Evolutionary conservation across 2,888 invertebrate species (phyloP), one percentile per base, ranked within the genome.

Genomic region (Aelia acuminata): DNA sequence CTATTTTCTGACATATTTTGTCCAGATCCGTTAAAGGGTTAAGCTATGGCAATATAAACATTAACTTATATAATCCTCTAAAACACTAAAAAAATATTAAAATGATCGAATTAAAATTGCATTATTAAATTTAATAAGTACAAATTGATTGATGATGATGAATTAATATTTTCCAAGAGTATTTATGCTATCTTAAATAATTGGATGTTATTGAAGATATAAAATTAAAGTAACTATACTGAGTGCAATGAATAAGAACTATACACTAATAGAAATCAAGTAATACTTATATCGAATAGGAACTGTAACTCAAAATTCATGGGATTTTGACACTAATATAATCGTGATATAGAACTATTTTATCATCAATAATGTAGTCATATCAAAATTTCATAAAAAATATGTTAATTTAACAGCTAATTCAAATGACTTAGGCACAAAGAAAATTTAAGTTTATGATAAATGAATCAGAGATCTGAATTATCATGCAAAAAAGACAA

Each of bases 221-320:
- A 26, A 26, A 57, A n/a, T 53, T 53, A 57, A 57, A 57, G 26
- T 26, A 26, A 57, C 57, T 57, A 57, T 13, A 4, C 57, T 13
- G 26, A 57, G 57, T 57, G 57, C 57, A 57, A 26, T 57, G 3
- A 57, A 13, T 2, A 57, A 8, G 13, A 26, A 57, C 11, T 57
- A 57, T 26, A 53, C 13, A 26, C 26, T n/a, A 57, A 57, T 57
- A 26, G 26, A 57, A n/a, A 57, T 26, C 57, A 57, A n/a, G 7
- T 57, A 57, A 26, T 57, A 57, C 57, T 57, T 57, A 57, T 57
- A 57, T 57, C 57, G 57, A n/a, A 57, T 57, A 57, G 57, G 57
- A 57, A 57, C 11, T n/a, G 3, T 57, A 57, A n/a, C n/a, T 13
- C 15, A 13, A 57, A 57, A 26, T 26, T 57, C n/a, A 57, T 26